Evolutionary conservation across 2,888 invertebrate species (phyloP), one percentile per base, ranked within the genome.

Genomic region (Galerucella nymphaeae): DNA sequence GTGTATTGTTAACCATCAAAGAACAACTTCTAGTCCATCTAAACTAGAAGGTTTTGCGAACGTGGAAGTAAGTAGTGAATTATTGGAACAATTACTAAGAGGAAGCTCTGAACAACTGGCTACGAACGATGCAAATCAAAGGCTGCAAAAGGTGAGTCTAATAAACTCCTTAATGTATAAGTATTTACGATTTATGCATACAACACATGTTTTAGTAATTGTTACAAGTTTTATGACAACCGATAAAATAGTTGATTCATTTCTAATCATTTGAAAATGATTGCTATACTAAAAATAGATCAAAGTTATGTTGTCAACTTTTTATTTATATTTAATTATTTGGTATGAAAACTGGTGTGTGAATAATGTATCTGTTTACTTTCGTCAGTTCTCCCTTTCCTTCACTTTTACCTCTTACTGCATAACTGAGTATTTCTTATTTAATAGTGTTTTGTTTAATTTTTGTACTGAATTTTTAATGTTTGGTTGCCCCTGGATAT

Each of bases 21-120:
- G 94, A 79, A 94, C 94, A 8, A 93, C 93, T 16, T 94, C 94
- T 10, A 94, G 94, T 79, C 94, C 94, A 45, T 93, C 93, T 18
- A 93, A 94, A 85, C 88, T 94, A 77, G 92, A 92, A 82, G 92
- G 91, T 63, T 86, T 89, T 72, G 76, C 80, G 18, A 82, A 82
- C 68, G 76, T 88, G 14, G 89, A 89, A 76, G 88, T 91, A 13
- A 90, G 90, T 74, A 90, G 89, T 16, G 93, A 94, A 83, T 87
- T 94, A 74, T 88, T 95, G 74, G 94, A 94, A 59, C 93, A 94
- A 84, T 87, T 95, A 75, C 89, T 95, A 62, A 90, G 93, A 77
- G 94, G 94, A 70, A 94, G 94, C 81, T 94, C 94, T 55, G 95
- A 95, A 84, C 91, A 93, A 77, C 87, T 93, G 70, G 91, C 93